Conservation (phyloP, 2,888 invertebrate species). For the Dexiosoma caninum region DNA sequence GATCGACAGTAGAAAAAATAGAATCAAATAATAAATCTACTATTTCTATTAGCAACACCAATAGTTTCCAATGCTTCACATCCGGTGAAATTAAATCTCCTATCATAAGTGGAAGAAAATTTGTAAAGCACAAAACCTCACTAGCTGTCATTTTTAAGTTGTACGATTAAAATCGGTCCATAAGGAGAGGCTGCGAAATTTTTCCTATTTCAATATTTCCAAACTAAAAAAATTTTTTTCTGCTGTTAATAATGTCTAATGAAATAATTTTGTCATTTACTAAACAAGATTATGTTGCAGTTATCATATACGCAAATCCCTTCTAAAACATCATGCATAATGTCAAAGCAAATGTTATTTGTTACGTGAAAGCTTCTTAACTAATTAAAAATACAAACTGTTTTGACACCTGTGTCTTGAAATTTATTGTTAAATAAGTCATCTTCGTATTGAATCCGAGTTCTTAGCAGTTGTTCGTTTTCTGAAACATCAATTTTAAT, state of each 20-base stretch:
- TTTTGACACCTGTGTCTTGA: neutral
- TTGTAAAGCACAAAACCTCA: neutral
- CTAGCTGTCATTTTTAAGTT: constrained; percentile 2
- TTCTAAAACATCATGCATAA: neutral
- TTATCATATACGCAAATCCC: neutral
- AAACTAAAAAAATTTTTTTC: neutral
- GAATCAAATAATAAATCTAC: neutral
- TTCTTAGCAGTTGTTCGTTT: neutral
- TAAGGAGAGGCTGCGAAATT: too few relatives aligned
- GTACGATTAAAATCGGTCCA: neutral
- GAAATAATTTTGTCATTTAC: neutral
- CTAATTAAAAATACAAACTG: neutral
- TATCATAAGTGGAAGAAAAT: neutral
- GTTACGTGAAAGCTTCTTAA: neutral
- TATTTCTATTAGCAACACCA: neutral
- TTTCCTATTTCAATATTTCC: neutral
- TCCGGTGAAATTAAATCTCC: neutral
- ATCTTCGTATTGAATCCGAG: neutral
- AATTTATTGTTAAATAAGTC: neutral
- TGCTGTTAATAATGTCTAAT: neutral
- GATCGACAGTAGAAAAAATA: neutral
- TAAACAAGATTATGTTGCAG: neutral
- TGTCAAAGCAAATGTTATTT: neutral
- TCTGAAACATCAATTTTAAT: neutral
- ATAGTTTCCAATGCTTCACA: neutral